phyloP scores from a whole-genome alignment of 1,140 invertebrate genomes.

The Callitettix versicolor region DNA sequence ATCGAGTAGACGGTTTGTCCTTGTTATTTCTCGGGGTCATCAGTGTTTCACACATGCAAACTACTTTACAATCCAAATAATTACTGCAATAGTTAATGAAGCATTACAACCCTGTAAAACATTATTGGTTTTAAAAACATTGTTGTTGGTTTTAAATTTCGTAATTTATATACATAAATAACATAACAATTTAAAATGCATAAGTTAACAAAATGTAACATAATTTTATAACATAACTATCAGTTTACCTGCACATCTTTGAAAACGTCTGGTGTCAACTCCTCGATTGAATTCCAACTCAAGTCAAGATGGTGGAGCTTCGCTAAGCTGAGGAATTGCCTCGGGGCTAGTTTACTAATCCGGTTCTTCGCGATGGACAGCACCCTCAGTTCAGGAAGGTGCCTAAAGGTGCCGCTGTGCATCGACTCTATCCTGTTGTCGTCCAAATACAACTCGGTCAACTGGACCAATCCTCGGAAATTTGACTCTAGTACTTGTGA shows the following conservation, averaged over 20 bases:
- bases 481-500: slow-evolving; percentile 39
- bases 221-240: too few relatives aligned
- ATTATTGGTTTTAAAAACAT: too few relatives aligned
- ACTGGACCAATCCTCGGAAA: slow-evolving; percentile 31
- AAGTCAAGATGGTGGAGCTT: slow-evolving; percentile 59
- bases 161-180: too few relatives aligned
- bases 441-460: slow-evolving; percentile 36
- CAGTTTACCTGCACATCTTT: slow-evolving; percentile 51
- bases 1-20: too few relatives aligned
- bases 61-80: too few relatives aligned
- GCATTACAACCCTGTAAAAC: too few relatives aligned
- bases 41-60: too few relatives aligned
- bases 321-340: slow-evolving; percentile 53
- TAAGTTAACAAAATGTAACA: too few relatives aligned
- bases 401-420: slow-evolving; percentile 58
- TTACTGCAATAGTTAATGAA: too few relatives aligned
- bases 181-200: too few relatives aligned
- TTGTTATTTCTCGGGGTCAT: too few relatives aligned
- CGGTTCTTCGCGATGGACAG: slow-evolving; percentile 58
- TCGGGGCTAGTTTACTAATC: slow-evolving; percentile 50
- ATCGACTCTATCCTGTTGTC: slow-evolving; percentile 39
- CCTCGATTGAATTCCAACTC: slow-evolving; percentile 57
- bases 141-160: too few relatives aligned
- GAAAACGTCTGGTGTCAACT: slow-evolving; percentile 64
- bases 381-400: slow-evolving; percentile 51